A percentile compares a stretch with the other conserved stretches of the same genome.
Evolutionary conservation across 2,113 vertebrate species (phyloP).

Genomic region (Gadus chalcogrammus): DNA sequence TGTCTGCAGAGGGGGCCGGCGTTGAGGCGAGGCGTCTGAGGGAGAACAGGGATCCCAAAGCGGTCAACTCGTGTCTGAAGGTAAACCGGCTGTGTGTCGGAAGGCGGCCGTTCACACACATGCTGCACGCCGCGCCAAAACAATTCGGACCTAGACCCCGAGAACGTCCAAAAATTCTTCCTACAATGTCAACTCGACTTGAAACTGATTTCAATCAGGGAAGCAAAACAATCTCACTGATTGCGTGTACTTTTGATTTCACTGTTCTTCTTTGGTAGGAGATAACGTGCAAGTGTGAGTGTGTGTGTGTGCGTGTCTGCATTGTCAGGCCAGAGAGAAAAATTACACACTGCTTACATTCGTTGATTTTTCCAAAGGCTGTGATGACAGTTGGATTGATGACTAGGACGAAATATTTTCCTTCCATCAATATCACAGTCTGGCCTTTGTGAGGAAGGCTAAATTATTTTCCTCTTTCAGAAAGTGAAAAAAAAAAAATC

Average conservation of each 20-base stretch:
- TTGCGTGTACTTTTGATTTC: too few relatives aligned
- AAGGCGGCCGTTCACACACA: neutral
- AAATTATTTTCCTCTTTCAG: neutral
- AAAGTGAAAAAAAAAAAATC: neutral
- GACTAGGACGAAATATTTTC: neutral
- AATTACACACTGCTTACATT: too few relatives aligned
- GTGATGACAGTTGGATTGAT: too few relatives aligned
- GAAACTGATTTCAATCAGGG: too few relatives aligned
- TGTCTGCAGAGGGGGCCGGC: neutral
- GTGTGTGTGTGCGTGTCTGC: too few relatives aligned
- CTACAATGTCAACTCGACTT: too few relatives aligned
- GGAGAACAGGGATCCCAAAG: constrained; percentile 53
- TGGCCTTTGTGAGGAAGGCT: neutral
- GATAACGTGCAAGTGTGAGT: too few relatives aligned
- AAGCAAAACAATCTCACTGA: too few relatives aligned
- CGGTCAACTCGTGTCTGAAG: constrained; percentile 57
- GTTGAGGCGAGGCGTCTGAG: neutral
- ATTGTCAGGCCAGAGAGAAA: too few relatives aligned
- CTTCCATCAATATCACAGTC: neutral
- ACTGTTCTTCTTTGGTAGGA: too few relatives aligned
- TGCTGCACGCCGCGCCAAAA: neutral
- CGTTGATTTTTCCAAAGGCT: too few relatives aligned
- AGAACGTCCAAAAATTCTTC: neutral
- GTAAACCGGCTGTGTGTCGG: constrained; percentile 31
- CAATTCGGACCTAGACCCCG: neutral